Evolutionary conservation across 1,140 invertebrate species (phyloP).

Genomic region (Chymomyza costata): DNA sequence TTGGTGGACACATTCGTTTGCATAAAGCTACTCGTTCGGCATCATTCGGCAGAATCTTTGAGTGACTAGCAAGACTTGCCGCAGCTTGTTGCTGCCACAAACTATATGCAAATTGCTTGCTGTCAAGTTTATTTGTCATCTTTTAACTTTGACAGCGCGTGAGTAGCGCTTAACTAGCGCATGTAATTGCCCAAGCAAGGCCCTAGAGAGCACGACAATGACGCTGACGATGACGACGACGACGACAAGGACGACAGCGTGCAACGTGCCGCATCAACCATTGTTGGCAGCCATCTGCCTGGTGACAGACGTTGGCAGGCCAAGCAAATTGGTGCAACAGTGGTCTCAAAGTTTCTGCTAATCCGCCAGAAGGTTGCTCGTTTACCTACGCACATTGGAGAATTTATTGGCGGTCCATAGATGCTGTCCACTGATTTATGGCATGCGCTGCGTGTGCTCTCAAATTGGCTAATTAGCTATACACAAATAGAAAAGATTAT

Average conservation of each 20-base stretch:
- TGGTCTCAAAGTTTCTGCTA: constrained; percentile 38
- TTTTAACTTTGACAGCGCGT: constrained; percentile 71
- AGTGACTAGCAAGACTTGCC: constrained; percentile 47
- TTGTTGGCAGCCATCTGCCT: constrained; percentile 33
- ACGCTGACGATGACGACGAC: constrained; percentile 5
- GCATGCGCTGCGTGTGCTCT: constrained; percentile 14
- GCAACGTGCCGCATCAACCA: constrained; percentile 20
- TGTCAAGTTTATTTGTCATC: constrained; percentile 72
- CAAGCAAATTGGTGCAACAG: constrained; percentile 65
- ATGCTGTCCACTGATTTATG: constrained; percentile 63
- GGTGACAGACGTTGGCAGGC: constrained; percentile 63
- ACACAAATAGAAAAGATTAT: constrained; percentile 29
- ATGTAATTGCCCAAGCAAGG: constrained; percentile 45
- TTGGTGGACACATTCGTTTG: no score
- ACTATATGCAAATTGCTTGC: constrained; percentile 65
- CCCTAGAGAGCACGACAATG: constrained; percentile 15
- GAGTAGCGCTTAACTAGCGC: constrained; percentile 39
- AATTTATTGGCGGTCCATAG: background rate
- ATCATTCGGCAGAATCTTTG: constrained; percentile 45
- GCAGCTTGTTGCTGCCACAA: no score
- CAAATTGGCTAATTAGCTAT: constrained; percentile 57
- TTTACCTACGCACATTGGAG: constrained; percentile 7
- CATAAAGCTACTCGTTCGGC: constrained; percentile 18
- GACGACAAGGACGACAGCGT: constrained; percentile 4
- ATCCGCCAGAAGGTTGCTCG: constrained; percentile 11